Conservation (phyloP, 2,888 invertebrate genomes). For the Nineta flava region DNA sequence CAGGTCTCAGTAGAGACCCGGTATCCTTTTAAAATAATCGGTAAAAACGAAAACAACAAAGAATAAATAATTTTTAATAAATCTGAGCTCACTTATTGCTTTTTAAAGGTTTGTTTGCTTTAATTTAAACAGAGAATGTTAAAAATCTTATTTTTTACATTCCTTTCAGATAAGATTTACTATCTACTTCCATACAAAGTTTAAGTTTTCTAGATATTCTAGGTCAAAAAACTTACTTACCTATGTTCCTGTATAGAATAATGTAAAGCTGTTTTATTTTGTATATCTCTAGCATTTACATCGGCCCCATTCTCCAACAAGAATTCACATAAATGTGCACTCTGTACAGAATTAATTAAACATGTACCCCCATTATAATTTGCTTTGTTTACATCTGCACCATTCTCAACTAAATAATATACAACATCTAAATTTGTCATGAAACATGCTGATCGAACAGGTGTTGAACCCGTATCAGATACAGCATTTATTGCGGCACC, state of each 20-base stretch:
- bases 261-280: slow-evolving; percentile 81
- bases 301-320: slow-evolving; percentile 65
- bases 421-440: slow-evolving; percentile 78
- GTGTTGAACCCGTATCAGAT: slow-evolving; percentile 77
- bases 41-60: no score
- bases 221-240: slow-evolving; percentile 21
- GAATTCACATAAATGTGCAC: slow-evolving; percentile 61
- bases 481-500: slow-evolving; percentile 77
- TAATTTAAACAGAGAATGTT: no score
- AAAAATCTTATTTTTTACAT: no score
- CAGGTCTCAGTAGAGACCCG: no score
- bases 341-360: slow-evolving; percentile 85
- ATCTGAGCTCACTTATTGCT: no score
- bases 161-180: no score
- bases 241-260: slow-evolving; percentile 80
- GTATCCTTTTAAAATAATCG: no score
- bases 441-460: slow-evolving; percentile 82
- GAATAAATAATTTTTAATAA: no score
- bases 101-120: no score
- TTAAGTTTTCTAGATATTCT: no score
- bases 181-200: no score
- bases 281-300: slow-evolving; percentile 77
- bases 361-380: slow-evolving; percentile 90
- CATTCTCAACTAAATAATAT: slow-evolving; percentile 54
- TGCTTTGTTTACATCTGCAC: slow-evolving; percentile 68